phyloP scores from a whole-genome alignment of 2,888 invertebrate species.

The Resseliella maxima region DNA sequence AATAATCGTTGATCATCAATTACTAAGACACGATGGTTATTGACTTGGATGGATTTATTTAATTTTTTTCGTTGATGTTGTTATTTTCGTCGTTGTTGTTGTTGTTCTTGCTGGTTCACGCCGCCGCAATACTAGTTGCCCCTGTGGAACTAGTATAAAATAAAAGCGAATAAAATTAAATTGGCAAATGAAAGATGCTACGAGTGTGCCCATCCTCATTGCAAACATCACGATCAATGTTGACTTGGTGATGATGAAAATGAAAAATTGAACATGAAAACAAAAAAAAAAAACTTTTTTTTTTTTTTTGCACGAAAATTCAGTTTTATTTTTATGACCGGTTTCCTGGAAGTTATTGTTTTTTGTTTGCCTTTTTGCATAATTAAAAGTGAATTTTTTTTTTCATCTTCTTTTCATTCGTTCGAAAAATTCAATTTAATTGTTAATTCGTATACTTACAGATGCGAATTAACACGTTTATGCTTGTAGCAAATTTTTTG shows the following conservation, averaged over 20 bases:
- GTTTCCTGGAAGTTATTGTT: conserved; percentile 28
- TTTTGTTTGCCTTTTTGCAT: background rate
- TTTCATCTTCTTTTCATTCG: too few species aligned
- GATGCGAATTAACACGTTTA: conserved; percentile 49
- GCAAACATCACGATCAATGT: background rate
- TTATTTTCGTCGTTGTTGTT: background rate
- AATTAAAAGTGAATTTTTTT: background rate
- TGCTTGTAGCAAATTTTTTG: conserved; percentile 53
- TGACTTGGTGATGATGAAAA: too few species aligned
- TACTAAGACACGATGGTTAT: conserved; percentile 8
- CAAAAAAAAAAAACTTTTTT: too few species aligned
- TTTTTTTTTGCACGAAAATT: conserved; percentile 47
- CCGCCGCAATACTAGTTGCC: too few species aligned
- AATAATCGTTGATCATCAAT: conserved; percentile 9
- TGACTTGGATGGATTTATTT: background rate
- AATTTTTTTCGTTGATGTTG: too few species aligned
- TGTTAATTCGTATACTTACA: background rate
- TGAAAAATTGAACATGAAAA: too few species aligned
- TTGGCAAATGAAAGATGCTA: background rate
- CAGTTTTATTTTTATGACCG: conserved; percentile 21
- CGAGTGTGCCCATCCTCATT: background rate
- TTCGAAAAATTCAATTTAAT: conserved; percentile 37
- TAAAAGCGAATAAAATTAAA: conserved; percentile 29
- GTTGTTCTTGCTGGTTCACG: background rate
- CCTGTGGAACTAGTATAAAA: background rate